These are phyloP conservation scores for Dufourea novaeangliae DNA, from an alignment of 1,140 invertebrate genomes.

Conservation along the genomic window DNA sequence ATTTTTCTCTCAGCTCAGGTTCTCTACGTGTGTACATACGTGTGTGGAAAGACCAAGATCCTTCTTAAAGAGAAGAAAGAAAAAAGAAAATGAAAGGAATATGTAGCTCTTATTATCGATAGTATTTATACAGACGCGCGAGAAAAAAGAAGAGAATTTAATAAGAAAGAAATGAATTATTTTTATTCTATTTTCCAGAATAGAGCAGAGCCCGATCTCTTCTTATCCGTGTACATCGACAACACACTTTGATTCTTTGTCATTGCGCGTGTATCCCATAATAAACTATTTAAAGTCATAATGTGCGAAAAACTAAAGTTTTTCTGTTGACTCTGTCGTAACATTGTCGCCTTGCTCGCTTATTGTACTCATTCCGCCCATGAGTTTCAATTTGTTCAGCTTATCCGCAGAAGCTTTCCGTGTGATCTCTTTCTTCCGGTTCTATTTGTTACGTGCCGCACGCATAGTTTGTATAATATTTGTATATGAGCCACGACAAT, in stretches of 20 bases:
- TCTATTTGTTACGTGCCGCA: background rate
- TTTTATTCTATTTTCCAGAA: slow-evolving; percentile 36
- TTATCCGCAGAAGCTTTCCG: background rate
- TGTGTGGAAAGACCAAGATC: slow-evolving; percentile 42
- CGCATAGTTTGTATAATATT: slow-evolving; percentile 11
- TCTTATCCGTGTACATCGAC: slow-evolving; percentile 26
- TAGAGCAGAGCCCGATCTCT: slow-evolving; percentile 30
- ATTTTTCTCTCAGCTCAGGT: slow-evolving; percentile 56
- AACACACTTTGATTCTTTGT: slow-evolving; percentile 8
- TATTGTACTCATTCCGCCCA: background rate
- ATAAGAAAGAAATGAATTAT: slow-evolving; percentile 33
- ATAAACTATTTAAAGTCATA: slow-evolving; percentile 20
- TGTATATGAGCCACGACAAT: slow-evolving; percentile 6
- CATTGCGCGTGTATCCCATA: slow-evolving; percentile 29
- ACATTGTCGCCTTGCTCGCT: slow-evolving; percentile 4
- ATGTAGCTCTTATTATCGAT: slow-evolving; percentile 31
- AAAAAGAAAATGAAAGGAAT: background rate
- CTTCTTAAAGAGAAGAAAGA: slow-evolving; percentile 8
- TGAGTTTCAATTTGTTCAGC: background rate
- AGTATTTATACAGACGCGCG: slow-evolving; percentile 30
- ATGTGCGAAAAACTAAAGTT: slow-evolving; percentile 33
- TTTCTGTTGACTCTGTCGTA: slow-evolving; percentile 39
- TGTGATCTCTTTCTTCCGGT: background rate
- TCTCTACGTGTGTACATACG: slow-evolving; percentile 17
- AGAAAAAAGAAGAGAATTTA: slow-evolving; percentile 9